Percentiles rank a stretch among this genome's conserved stretches.
Conservation (phyloP, 2,888 invertebrate species). For the Stictocephala bisonia region DNA sequence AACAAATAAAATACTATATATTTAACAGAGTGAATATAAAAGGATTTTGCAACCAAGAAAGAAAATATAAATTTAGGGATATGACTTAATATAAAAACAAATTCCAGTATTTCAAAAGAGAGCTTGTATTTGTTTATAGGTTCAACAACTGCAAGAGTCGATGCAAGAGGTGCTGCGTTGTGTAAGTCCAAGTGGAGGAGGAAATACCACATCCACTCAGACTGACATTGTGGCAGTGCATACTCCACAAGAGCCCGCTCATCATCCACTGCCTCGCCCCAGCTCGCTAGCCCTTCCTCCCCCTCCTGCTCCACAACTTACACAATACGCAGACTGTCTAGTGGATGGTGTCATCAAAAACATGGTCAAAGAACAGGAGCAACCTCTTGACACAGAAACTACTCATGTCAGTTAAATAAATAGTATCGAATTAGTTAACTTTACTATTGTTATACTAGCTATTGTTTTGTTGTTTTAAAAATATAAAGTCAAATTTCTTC, state of each 20-base stretch:
- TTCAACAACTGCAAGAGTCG: slow-evolving; percentile 81
- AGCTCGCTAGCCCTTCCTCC: slow-evolving; percentile 50
- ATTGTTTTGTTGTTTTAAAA: too few species aligned
- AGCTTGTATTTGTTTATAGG: slow-evolving; percentile 66
- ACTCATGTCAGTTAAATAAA: slow-evolving; percentile 36
- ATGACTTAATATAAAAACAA: too few species aligned
- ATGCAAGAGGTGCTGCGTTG: slow-evolving; percentile 83
- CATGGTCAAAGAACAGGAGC: slow-evolving; percentile 40
- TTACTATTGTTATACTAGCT: too few species aligned
- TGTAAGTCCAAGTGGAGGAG: slow-evolving; percentile 63
- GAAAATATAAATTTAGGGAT: too few species aligned
- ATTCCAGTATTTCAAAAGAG: too few species aligned
- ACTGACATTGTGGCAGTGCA: slow-evolving; percentile 84
- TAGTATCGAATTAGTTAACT: too few species aligned
- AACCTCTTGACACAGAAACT: background rate
- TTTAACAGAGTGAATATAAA: too few species aligned
- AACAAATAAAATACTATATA: too few species aligned
- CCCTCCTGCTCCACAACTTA: slow-evolving; percentile 42
- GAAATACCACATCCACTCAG: slow-evolving; percentile 69
- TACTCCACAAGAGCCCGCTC: slow-evolving; percentile 69
- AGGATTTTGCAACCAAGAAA: too few species aligned
- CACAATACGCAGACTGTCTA: slow-evolving; percentile 51
- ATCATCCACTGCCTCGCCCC: slow-evolving; percentile 42
- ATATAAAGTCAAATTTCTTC: too few species aligned
- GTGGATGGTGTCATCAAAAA: slow-evolving; percentile 55